A percentile compares a stretch with the other conserved stretches of the same genome.
phyloP scores from a whole-genome alignment of 2,888 invertebrate species.

The Drosophila bunnanda region DNA sequence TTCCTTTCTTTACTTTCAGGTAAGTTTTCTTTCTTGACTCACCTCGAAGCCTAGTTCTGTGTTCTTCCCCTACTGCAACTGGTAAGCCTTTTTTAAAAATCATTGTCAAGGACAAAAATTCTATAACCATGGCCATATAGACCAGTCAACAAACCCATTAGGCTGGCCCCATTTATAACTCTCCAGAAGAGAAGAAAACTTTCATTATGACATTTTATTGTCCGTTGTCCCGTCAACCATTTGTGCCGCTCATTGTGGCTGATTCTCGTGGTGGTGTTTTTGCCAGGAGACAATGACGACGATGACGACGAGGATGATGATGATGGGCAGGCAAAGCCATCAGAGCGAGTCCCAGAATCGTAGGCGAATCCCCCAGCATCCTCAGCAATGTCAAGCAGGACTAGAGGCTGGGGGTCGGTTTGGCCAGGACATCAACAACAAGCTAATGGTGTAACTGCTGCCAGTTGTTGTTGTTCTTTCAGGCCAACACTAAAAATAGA shows the following conservation, averaged over 20 bases:
- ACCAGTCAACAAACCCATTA: conserved; percentile 78
- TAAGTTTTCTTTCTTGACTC: conserved; percentile 43
- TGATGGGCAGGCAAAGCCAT: conserved; percentile 48
- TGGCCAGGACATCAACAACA: conserved; percentile 40
- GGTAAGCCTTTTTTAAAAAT: conserved; percentile 38
- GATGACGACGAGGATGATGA: conserved; percentile 25
- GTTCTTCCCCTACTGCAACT: not conserved
- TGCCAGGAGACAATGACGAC: conserved; percentile 59
- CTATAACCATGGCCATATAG: conserved; percentile 43
- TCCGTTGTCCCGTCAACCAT: conserved; percentile 60
- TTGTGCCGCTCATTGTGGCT: conserved; percentile 52
- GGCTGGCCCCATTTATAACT: conserved; percentile 70
- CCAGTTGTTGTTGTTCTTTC: conserved; percentile 19
- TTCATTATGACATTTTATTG: conserved; percentile 78
- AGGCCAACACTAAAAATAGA: conserved; percentile 19
- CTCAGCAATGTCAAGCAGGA: conserved; percentile 57
- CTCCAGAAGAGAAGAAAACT: conserved; percentile 62
- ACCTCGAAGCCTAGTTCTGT: not conserved
- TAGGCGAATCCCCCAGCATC: conserved; percentile 38
- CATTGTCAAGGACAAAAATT: conserved; percentile 49
- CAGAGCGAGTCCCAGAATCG: conserved; percentile 8
- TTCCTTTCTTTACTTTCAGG: conserved; percentile 40
- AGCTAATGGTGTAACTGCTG: conserved; percentile 40
- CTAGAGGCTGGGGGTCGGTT: conserved; percentile 1
- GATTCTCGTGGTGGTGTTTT: conserved; percentile 28